These are phyloP conservation scores for Ladona fulva DNA, from an alignment of 1,140 invertebrate species.

Conservation along the genomic window DNA sequence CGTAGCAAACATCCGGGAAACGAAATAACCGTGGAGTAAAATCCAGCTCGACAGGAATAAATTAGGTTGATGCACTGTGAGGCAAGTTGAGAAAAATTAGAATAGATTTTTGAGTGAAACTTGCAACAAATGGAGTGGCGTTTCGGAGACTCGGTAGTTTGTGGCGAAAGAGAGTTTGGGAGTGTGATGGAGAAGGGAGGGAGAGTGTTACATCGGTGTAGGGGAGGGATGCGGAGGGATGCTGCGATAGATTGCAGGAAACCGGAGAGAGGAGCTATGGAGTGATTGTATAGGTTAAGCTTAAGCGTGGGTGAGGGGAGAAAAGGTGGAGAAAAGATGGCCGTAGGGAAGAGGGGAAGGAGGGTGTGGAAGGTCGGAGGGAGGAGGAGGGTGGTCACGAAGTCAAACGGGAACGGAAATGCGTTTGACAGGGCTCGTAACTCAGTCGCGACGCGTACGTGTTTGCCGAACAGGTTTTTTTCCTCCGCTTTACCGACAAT, in stretches of 20 bases:
- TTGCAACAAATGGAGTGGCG: no score
- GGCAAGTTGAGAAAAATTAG: no score
- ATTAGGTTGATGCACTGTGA: no score
- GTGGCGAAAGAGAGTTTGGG: no score
- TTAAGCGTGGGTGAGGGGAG: neutral
- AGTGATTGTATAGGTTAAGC: slow-evolving; percentile 1
- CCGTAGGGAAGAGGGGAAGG: neutral
- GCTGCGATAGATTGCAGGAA: neutral
- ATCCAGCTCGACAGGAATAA: no score
- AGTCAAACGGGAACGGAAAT: slow-evolving; percentile 8
- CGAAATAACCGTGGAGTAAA: no score
- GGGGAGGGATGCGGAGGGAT: neutral
- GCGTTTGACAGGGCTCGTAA: neutral
- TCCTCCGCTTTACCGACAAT: neutral
- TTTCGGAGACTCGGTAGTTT: no score
- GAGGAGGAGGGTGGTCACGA: neutral
- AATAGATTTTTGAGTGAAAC: no score
- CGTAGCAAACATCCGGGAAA: no score
- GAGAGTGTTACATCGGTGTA: neutral
- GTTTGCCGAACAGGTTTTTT: slow-evolving; percentile 7
- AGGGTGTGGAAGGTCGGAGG: neutral
- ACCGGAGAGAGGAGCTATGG: neutral
- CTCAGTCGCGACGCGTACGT: slow-evolving; percentile 5
- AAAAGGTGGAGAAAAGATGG: neutral
- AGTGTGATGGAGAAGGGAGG: no score